Base-by-base conservation (phyloP, 2,888 invertebrate genomes). In the Allolobophora icterica region DNA sequence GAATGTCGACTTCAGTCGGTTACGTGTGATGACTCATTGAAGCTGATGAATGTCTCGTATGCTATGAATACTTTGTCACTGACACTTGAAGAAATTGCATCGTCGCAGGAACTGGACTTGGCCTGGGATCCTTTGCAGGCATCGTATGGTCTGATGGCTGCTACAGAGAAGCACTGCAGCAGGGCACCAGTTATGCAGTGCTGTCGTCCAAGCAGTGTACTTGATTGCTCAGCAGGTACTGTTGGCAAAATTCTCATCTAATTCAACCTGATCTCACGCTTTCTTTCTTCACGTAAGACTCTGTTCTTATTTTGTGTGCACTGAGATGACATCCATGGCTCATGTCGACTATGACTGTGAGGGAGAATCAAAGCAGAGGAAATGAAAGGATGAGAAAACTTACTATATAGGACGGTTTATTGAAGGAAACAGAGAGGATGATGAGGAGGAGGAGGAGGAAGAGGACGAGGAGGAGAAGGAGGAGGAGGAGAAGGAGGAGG, bases 41-140 rank as follows among this genome's bases (percentile, higher is more conserved):
- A 17, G 11, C 71, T n/a, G 71, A 71, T 17, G 71, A 71, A 11
- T 71, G 71, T 71, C 30, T 71, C 8, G 71, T 71, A 30, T n/a
- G 71, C 71, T n/a, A n/a, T n/a, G 71, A 17, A 35, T 87, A 24
- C 38, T 34, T 87, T 87, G 87, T 35, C 24, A 0, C n/a, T 87
- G 24, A 87, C 87, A 11, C 24, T 35, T 87, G 87, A 87, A 87
- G 87, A 87, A 35, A 87, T 38, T 35, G 15, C 87, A 21, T 35
- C 38, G 3, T 35, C 38, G 24, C 24, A 35, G 38, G 87, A 87
- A 87, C 34, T 87, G 87, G 35, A 87, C 19, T 24, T 87, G 87
- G 19, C 87, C 38, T 87, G 87, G 87, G 87, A 87, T 87, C 87
- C 87, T 87, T 24, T 87, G 87, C 34, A 87, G 35, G 19, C 87